Evolutionary conservation across 2,113 vertebrate genomes (phyloP).

Genomic region (Colaptes auratus): DNA sequence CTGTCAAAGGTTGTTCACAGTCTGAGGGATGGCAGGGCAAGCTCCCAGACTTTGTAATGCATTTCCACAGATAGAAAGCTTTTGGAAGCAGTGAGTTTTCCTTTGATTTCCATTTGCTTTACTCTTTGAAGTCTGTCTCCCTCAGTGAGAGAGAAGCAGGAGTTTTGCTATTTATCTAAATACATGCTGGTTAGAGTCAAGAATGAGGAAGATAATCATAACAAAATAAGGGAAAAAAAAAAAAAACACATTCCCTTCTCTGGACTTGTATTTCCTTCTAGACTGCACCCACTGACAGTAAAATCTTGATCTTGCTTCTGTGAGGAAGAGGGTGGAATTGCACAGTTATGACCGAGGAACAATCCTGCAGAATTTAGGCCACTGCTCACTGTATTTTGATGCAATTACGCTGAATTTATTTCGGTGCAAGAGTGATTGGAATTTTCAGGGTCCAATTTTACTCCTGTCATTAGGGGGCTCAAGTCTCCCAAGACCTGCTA

Average conservation of each 20-base stretch:
- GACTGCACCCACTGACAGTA: background rate
- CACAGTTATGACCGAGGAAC: background rate
- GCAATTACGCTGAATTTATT: conserved; percentile 27
- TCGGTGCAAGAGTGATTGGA: background rate
- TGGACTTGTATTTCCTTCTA: background rate
- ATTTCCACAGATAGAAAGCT: background rate
- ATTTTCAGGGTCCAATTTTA: conserved; percentile 40
- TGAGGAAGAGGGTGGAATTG: background rate
- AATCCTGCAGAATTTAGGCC: conserved; percentile 30
- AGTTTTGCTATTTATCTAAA: background rate
- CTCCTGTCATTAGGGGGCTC: conserved; percentile 20
- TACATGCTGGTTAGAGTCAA: background rate
- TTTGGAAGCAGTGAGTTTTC: background rate
- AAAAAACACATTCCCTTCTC: background rate
- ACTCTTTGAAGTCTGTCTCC: background rate
- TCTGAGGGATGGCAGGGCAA: background rate
- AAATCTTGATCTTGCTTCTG: background rate
- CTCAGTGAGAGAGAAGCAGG: background rate
- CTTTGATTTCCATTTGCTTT: background rate
- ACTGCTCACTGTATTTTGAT: conserved; percentile 6
- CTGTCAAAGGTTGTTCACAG: background rate
- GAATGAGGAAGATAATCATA: background rate
- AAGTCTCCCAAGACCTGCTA: conserved; percentile 48
- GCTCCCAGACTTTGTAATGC: background rate
- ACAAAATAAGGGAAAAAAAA: background rate